A percentile compares a stretch with the other conserved stretches of the same genome.
Conservation (phyloP, 1,140 invertebrate species). For the Anadara kagoshimensis region DNA sequence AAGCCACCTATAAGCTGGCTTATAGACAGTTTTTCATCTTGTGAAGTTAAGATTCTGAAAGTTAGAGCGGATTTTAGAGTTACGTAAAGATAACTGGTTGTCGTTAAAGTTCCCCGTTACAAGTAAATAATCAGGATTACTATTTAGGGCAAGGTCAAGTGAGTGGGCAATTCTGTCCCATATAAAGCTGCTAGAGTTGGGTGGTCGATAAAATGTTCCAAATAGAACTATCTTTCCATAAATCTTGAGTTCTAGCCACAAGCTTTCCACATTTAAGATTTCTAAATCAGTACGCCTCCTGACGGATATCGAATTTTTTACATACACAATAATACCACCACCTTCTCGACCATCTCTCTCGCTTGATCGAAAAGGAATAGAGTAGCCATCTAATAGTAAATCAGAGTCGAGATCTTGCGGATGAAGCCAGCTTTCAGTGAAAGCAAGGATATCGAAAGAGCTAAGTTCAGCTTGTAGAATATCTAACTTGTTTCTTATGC, state of each 20-base stretch:
- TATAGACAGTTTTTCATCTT: too few relatives aligned
- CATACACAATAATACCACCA: slow-evolving; percentile 23
- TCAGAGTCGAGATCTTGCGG: not conserved
- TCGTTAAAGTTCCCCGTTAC: slow-evolving; percentile 17
- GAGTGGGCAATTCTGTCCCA: slow-evolving; percentile 13
- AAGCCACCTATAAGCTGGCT: too few relatives aligned
- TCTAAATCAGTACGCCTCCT: slow-evolving; percentile 5
- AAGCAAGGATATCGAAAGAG: not conserved
- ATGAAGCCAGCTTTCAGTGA: slow-evolving; percentile 16
- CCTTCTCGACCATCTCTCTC: slow-evolving; percentile 1
- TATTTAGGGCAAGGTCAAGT: slow-evolving; percentile 18
- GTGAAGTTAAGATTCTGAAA: too few relatives aligned
- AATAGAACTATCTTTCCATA: slow-evolving; percentile 1
- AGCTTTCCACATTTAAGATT: not conserved
- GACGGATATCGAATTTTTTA: slow-evolving; percentile 6
- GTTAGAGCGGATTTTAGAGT: too few relatives aligned
- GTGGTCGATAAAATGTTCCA: slow-evolving; percentile 30
- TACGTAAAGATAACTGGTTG: slow-evolving; percentile 4
- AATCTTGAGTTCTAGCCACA: slow-evolving; percentile 13
- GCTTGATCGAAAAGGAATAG: slow-evolving; percentile 2
- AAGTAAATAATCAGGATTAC: slow-evolving; percentile 1
- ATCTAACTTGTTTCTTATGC: not conserved
- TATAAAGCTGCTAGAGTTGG: slow-evolving; percentile 6
- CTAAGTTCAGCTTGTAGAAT: not conserved
- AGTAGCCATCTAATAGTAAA: not conserved